A percentile compares a stretch with the other conserved stretches of the same genome.
These are phyloP conservation scores for Marcusenius ussheri DNA, from an alignment of 2,113 vertebrate genomes.

Conservation along the genomic window DNA sequence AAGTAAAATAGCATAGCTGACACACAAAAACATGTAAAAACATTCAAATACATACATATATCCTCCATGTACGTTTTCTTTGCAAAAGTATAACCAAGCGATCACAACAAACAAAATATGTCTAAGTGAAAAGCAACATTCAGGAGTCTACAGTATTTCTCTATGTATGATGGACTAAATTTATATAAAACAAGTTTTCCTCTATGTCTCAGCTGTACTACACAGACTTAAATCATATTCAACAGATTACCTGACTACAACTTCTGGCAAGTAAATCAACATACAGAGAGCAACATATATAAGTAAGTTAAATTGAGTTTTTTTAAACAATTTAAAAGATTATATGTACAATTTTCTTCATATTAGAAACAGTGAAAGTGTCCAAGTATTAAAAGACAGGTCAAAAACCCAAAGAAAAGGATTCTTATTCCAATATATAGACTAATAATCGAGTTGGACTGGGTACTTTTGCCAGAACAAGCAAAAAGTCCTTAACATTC, in stretches of 20 bases:
- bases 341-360: not conserved
- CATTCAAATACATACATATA: not conserved
- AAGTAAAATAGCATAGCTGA: not conserved
- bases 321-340: not conserved
- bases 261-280: not conserved
- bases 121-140: not conserved
- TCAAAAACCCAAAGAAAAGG: not conserved
- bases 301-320: not conserved
- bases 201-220: not conserved
- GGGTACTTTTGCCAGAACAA: not conserved
- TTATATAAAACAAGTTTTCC: not conserved
- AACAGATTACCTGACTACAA: not conserved
- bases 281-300: not conserved
- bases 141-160: not conserved
- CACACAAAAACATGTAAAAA: not conserved
- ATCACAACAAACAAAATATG: not conserved
- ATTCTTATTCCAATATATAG: not conserved
- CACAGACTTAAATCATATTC: not conserved
- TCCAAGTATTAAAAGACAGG: not conserved
- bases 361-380: not conserved
- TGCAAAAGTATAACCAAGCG: not conserved
- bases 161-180: not conserved
- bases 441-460: not conserved
- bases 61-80: not conserved
- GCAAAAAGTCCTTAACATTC: not conserved